Percentiles rank a stretch among this genome's conserved stretches.
phyloP scores from a whole-genome alignment of 1,140 invertebrate species.

The Chironomus striatipennis region DNA sequence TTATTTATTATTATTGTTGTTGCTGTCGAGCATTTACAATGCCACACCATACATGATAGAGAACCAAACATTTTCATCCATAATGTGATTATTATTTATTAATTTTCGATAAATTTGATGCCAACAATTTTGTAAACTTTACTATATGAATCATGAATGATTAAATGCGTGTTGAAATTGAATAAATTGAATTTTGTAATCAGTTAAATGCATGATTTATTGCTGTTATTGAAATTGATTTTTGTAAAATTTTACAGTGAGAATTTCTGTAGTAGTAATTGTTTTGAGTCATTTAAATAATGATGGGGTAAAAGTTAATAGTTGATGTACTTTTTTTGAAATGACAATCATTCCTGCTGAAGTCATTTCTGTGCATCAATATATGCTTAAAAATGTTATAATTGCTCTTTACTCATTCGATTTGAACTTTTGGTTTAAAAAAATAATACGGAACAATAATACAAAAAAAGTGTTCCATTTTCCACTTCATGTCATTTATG shows the following conservation, averaged over 20 bases:
- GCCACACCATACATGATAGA: too few relatives aligned
- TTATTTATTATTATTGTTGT: neutral
- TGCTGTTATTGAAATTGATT: neutral
- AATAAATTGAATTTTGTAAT: neutral
- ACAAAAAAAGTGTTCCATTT: too few relatives aligned
- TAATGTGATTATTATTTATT: conserved; percentile 1
- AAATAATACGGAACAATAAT: too few relatives aligned
- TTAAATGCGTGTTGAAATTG: neutral
- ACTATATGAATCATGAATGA: neutral
- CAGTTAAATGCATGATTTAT: neutral
- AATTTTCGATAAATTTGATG: neutral
- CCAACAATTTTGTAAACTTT: neutral
- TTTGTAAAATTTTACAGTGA: neutral
- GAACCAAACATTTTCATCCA: neutral
- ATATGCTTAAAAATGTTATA: too few relatives aligned
- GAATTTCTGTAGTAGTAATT: neutral
- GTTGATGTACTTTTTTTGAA: too few relatives aligned
- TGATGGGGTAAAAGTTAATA: too few relatives aligned
- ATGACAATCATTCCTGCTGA: too few relatives aligned
- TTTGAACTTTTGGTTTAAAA: too few relatives aligned
- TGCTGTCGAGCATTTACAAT: neutral
- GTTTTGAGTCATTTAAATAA: too few relatives aligned
- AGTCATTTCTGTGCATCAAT: too few relatives aligned
- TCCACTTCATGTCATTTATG: too few relatives aligned
- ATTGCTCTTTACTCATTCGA: too few relatives aligned